Percentiles rank a stretch among this genome's conserved stretches.
These are phyloP conservation scores for Meta bourneti DNA, from an alignment of 2,888 invertebrate species.

Conservation along the genomic window DNA sequence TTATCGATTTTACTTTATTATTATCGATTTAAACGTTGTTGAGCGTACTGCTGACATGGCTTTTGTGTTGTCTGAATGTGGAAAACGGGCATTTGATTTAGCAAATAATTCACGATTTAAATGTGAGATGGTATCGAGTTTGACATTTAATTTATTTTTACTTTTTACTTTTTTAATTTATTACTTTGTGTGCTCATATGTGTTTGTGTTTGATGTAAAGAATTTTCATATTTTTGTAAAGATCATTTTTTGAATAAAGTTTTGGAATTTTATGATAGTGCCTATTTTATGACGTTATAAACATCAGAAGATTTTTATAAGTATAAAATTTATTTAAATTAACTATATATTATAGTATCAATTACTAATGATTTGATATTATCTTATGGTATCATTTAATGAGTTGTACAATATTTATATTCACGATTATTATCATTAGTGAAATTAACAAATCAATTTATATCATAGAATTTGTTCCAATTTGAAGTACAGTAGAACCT, in stretches of 20 bases:
- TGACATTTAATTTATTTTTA: conserved; percentile 23
- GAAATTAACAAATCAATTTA: too few relatives aligned
- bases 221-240: conserved; percentile 32
- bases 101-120: conserved; percentile 3
- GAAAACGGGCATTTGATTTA: conserved; percentile 32
- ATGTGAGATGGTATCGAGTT: conserved; percentile 11
- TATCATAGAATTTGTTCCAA: too few relatives aligned
- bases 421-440: too few relatives aligned
- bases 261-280: not conserved
- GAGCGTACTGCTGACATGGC: too few relatives aligned
- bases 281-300: not conserved
- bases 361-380: too few relatives aligned
- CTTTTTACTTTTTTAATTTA: not conserved
- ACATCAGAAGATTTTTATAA: too few relatives aligned
- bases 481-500: too few relatives aligned
- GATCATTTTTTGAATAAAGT: conserved; percentile 44
- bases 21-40: not conserved
- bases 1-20: not conserved
- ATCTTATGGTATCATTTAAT: too few relatives aligned
- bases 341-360: too few relatives aligned
- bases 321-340: too few relatives aligned
- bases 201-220: not conserved
- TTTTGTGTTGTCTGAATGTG: not conserved
- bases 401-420: too few relatives aligned
- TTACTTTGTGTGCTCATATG: conserved; percentile 12